These are phyloP conservation scores for Pollenia angustigena DNA, from an alignment of 2,888 invertebrate species.

Conservation along the genomic window DNA sequence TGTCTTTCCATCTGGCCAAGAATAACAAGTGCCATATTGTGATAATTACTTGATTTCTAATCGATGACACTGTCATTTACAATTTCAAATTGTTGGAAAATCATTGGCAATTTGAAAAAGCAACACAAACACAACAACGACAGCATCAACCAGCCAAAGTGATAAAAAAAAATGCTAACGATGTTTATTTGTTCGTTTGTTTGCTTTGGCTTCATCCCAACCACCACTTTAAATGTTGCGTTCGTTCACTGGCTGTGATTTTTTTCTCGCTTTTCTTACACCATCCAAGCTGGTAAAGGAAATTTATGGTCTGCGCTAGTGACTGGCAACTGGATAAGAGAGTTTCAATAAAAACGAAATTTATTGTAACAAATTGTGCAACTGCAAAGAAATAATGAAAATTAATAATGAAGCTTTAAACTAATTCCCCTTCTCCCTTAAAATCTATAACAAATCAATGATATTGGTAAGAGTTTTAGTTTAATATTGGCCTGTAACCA, in stretches of 20 bases:
- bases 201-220: conserved; percentile 5
- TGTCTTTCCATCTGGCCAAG: conserved; percentile 47
- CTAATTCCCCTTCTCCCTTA: neutral
- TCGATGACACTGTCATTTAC: conserved; percentile 73
- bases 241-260: conserved; percentile 40
- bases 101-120: conserved; percentile 60
- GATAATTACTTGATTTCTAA: conserved; percentile 74
- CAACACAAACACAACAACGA: conserved; percentile 12
- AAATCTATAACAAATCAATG: conserved; percentile 33
- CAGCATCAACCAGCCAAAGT: conserved; percentile 47
- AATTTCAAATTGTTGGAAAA: conserved; percentile 71
- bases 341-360: conserved; percentile 56
- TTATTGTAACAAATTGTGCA: conserved; percentile 61
- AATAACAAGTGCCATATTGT: conserved; percentile 73
- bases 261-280: conserved; percentile 35
- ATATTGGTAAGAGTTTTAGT: conserved; percentile 1
- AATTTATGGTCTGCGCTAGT: conserved; percentile 61
- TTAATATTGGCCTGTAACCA: conserved; percentile 12
- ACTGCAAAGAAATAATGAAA: conserved; percentile 32
- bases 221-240: conserved; percentile 5
- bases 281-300: conserved; percentile 43
- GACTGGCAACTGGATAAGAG: conserved; percentile 52
- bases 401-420: neutral
- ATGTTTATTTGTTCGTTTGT: conserved; percentile 5
- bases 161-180: conserved; percentile 58